These are phyloP conservation scores for Gobionotothen gibberifrons DNA, from an alignment of 2,797 vertebrate species.

Conservation along the genomic window DNA sequence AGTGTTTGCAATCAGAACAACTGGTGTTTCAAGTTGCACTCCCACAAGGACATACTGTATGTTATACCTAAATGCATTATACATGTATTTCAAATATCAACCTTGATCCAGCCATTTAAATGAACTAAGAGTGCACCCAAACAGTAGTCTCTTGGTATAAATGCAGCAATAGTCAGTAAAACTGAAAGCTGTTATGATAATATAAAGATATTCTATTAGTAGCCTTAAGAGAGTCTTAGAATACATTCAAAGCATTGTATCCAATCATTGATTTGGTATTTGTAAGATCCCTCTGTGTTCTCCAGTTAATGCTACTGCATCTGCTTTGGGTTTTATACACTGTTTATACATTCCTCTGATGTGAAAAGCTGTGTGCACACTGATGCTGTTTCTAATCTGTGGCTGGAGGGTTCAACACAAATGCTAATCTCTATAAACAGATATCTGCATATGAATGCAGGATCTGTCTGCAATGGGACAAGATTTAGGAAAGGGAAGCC, in stretches of 20 bases:
- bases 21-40: background rate
- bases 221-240: constrained; percentile 5
- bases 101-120: background rate
- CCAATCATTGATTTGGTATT: constrained; percentile 15
- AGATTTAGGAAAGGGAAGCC: too few relatives aligned
- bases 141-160: background rate
- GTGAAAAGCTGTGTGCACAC: background rate
- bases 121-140: background rate
- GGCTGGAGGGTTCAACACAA: background rate
- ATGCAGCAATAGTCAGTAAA: background rate
- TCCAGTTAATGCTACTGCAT: background rate
- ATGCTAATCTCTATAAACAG: too few relatives aligned
- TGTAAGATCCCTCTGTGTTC: background rate
- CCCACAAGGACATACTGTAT: background rate
- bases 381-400: constrained; percentile 2
- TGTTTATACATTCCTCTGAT: constrained; percentile 1
- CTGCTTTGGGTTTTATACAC: background rate
- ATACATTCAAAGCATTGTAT: constrained; percentile 9
- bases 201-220: background rate
- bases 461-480: too few relatives aligned
- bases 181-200: background rate
- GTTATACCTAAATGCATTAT: too few relatives aligned
- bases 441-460: too few relatives aligned
- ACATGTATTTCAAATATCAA: background rate
- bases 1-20: background rate